phyloP scores from a whole-genome alignment of 1,140 invertebrate species.

The Asbolus verrucosus region DNA sequence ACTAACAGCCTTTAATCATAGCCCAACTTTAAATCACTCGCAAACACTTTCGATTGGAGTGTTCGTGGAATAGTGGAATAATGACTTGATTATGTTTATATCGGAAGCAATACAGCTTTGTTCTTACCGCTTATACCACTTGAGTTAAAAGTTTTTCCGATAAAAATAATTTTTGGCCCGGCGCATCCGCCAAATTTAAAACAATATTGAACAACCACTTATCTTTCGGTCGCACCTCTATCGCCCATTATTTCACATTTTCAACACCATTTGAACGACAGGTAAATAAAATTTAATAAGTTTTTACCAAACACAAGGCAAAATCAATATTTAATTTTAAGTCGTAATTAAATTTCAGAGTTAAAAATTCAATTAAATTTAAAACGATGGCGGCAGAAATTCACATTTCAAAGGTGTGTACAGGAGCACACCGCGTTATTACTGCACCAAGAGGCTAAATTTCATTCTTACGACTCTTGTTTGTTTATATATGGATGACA shows the following conservation, averaged over 20 bases:
- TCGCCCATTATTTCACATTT: too few species aligned
- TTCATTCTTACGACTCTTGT: not conserved
- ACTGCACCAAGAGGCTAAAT: not conserved
- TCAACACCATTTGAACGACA: not conserved
- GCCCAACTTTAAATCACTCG: slow-evolving; percentile 10
- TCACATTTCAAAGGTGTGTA: slow-evolving; percentile 21
- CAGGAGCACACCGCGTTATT: not conserved
- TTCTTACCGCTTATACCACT: too few species aligned
- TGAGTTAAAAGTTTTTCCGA: too few species aligned
- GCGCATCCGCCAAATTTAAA: slow-evolving; percentile 24
- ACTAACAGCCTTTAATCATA: slow-evolving; percentile 23
- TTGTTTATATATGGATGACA: not conserved
- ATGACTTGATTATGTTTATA: too few species aligned
- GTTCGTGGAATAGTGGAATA: too few species aligned
- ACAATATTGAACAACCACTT: too few species aligned
- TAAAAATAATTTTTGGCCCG: not conserved
- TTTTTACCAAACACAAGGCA: slow-evolving; percentile 5
- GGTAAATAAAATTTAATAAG: slow-evolving; percentile 1
- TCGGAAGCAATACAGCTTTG: too few species aligned
- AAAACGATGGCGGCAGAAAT: slow-evolving; percentile 4
- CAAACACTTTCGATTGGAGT: not conserved
- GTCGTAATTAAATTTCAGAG: slow-evolving; percentile 23
- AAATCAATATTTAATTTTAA: slow-evolving; percentile 36
- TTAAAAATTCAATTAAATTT: slow-evolving; percentile 35
- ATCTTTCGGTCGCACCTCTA: too few species aligned